A percentile compares a stretch with the other conserved stretches of the same genome.
Conservation (phyloP, 1,140 invertebrate genomes). For the Neoseiulus cucumeris region DNA sequence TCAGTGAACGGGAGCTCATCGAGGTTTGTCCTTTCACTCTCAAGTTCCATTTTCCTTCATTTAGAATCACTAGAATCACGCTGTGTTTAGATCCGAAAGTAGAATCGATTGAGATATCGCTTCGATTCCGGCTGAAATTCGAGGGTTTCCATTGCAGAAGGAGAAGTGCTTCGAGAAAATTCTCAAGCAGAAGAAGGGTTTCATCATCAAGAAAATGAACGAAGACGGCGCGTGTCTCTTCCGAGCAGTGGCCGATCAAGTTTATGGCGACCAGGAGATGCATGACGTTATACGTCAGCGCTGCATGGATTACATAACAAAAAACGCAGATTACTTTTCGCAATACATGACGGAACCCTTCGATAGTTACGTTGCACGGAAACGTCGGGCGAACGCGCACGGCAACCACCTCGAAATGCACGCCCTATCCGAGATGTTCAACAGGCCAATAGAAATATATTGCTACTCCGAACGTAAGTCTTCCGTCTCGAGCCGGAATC, state of each 20-base stretch:
- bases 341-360: constrained; percentile 86
- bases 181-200: constrained; percentile 45
- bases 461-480: constrained; percentile 55
- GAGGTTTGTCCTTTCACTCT: not conserved
- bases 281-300: constrained; percentile 58
- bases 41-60: constrained; percentile 19
- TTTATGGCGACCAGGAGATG: constrained; percentile 84
- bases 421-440: constrained; percentile 79
- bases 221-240: constrained; percentile 87
- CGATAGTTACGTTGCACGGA: constrained; percentile 57
- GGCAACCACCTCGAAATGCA: constrained; percentile 89
- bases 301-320: constrained; percentile 77
- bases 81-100: constrained; percentile 27
- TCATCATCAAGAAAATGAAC: constrained; percentile 64
- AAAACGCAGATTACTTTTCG: constrained; percentile 75
- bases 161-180: constrained; percentile 48
- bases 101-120: constrained; percentile 38
- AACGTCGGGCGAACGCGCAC: constrained; percentile 54
- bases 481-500: not conserved
- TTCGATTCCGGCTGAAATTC: not conserved
- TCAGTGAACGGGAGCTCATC: constrained; percentile 17
- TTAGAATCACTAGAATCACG: constrained; percentile 19
- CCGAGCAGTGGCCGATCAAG: constrained; percentile 71
- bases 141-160: too few relatives aligned
- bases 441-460: constrained; percentile 75